phyloP scores from a whole-genome alignment of 2,113 vertebrate genomes.

The Ceratotherium simum region DNA sequence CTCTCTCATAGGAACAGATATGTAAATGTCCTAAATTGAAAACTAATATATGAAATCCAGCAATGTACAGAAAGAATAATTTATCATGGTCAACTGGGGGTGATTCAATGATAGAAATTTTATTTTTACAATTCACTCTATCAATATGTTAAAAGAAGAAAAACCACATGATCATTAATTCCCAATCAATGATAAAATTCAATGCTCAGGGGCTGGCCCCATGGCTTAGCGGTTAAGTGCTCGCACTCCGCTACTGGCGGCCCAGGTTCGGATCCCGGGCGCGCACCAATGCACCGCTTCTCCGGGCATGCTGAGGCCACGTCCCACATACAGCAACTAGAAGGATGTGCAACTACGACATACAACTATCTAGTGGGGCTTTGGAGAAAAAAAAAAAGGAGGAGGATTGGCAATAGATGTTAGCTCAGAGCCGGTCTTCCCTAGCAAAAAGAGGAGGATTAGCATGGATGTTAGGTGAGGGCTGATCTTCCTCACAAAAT shows the following conservation, averaged over 20 bases:
- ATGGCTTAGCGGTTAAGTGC: too few species aligned
- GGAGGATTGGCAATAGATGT: too few species aligned
- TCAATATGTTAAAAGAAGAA: neutral
- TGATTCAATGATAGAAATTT: slow-evolving; percentile 7
- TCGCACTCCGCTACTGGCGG: too few species aligned
- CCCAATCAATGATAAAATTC: neutral
- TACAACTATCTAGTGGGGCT: too few species aligned
- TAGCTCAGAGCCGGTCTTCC: too few species aligned
- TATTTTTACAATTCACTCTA: slow-evolving; percentile 38
- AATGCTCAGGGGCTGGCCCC: neutral
- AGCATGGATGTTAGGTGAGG: too few species aligned
- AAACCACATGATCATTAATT: slow-evolving; percentile 16
- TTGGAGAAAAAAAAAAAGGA: neutral
- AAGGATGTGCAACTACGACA: too few species aligned
- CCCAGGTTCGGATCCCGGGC: too few species aligned
- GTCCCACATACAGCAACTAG: too few species aligned
- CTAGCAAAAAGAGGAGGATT: neutral
- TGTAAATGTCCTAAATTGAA: neutral
- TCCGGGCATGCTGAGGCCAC: too few species aligned
- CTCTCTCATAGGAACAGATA: neutral
- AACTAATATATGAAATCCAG: slow-evolving; percentile 12
- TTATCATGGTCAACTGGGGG: neutral
- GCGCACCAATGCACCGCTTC: too few species aligned
- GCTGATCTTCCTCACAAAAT: too few species aligned
- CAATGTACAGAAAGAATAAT: slow-evolving; percentile 16